phyloP scores from a whole-genome alignment of 92 coral and sea anemone genomes.

The Galaxea fascicularis region DNA sequence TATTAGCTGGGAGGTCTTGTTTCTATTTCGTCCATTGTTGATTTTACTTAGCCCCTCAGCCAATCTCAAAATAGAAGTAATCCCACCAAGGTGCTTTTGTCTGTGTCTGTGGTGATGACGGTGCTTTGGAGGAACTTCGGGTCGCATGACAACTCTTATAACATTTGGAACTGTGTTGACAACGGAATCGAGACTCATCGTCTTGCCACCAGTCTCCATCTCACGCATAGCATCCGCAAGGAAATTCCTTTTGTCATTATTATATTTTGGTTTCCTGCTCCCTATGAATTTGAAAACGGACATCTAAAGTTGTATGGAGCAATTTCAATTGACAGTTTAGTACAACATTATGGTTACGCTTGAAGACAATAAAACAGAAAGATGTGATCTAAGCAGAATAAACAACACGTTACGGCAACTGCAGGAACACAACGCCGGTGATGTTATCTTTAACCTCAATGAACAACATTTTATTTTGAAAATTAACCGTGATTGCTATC shows the following conservation, averaged over 20 bases:
- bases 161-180: conserved; percentile 43
- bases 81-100: conserved; percentile 1
- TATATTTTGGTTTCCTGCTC: conserved; percentile 21
- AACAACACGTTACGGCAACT: too few species aligned
- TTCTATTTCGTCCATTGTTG: neutral
- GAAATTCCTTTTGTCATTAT: conserved; percentile 70
- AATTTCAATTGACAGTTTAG: too few species aligned
- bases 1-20: conserved; percentile 4
- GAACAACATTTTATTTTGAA: neutral
- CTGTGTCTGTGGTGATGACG: conserved; percentile 36
- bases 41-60: conserved; percentile 16
- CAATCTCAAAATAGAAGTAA: conserved; percentile 23
- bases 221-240: conserved; percentile 90
- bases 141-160: conserved; percentile 47
- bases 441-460: neutral
- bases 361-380: too few species aligned
- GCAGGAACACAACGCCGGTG: too few species aligned
- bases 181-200: conserved; percentile 1
- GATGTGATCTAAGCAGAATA: too few species aligned
- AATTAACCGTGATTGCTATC: neutral
- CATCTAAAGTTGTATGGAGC: too few species aligned
- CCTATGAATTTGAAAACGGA: conserved; percentile 1
- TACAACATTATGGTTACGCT: too few species aligned
- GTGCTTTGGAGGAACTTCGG: conserved; percentile 42
- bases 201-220: conserved; percentile 70